A percentile compares a stretch with the other conserved stretches of the same genome.
These are phyloP conservation scores for Maconellicoccus hirsutus DNA, from an alignment of 1,140 invertebrate genomes.

Conservation along the genomic window DNA sequence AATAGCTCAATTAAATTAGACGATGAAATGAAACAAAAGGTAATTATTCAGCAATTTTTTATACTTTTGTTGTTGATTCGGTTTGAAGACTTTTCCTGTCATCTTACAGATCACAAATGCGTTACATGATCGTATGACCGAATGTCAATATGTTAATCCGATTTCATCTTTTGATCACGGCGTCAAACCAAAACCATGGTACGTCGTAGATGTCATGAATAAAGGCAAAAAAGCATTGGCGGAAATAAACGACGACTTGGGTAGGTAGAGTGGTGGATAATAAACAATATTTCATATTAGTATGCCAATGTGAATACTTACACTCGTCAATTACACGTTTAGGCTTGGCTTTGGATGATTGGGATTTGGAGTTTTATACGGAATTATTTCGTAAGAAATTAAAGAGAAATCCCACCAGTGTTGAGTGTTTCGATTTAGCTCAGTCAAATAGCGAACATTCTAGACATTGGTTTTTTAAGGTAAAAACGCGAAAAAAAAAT, in stretches of 20 bases:
- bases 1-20: slow-evolving; percentile 34
- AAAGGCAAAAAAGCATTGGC: slow-evolving; percentile 66
- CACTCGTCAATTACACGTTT: background rate
- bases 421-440: slow-evolving; percentile 96
- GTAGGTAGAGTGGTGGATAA: slow-evolving; percentile 36
- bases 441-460: slow-evolving; percentile 95
- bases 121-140: slow-evolving; percentile 74
- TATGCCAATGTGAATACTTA: background rate
- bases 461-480: slow-evolving; percentile 83
- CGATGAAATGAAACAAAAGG: slow-evolving; percentile 21
- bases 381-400: slow-evolving; percentile 66
- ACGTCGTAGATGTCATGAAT: slow-evolving; percentile 66
- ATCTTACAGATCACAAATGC: slow-evolving; percentile 24
- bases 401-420: slow-evolving; percentile 88
- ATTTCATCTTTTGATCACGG: slow-evolving; percentile 55
- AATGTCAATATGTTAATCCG: slow-evolving; percentile 60
- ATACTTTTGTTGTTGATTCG: background rate
- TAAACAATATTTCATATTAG: background rate
- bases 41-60: background rate
- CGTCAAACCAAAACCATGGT: slow-evolving; percentile 62
- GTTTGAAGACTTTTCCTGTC: slow-evolving; percentile 23
- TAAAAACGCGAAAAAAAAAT: slow-evolving; percentile 25
- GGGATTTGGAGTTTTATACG: slow-evolving; percentile 77
- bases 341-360: slow-evolving; percentile 76
- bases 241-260: slow-evolving; percentile 69